A percentile compares a stretch with the other conserved stretches of the same genome.
These are phyloP conservation scores for Drosophila pseudoobscura DNA, from an alignment of 1,140 invertebrate species.

Conservation along the genomic window DNA sequence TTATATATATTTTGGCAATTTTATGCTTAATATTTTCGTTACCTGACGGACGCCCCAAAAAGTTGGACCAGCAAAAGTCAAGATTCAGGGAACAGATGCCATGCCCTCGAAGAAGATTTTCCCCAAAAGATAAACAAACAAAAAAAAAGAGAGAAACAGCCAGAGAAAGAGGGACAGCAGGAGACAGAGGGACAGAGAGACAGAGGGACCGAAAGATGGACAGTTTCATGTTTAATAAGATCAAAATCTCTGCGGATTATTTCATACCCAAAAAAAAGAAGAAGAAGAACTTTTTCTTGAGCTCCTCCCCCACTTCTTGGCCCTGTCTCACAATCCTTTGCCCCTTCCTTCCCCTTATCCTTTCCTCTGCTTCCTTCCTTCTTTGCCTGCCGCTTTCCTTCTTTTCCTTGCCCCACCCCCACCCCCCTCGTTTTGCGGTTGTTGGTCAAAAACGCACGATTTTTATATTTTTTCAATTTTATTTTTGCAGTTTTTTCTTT, in stretches of 20 bases:
- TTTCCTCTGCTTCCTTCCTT: not conserved
- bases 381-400: not conserved
- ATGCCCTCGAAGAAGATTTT: conserved; percentile 49
- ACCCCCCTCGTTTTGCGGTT: conserved; percentile 51
- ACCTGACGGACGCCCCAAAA: conserved; percentile 44
- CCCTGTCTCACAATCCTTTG: too few relatives aligned
- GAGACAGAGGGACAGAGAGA: conserved; percentile 6
- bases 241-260: conserved; percentile 79
- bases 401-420: conserved; percentile 10
- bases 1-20: conserved; percentile 43
- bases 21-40: conserved; percentile 60
- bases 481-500: not conserved
- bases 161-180: conserved; percentile 14
- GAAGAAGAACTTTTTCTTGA: conserved; percentile 51
- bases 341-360: conserved; percentile 1
- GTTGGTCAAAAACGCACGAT: conserved; percentile 60
- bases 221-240: conserved; percentile 78
- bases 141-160: conserved; percentile 16
- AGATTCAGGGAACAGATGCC: conserved; percentile 58
- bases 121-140: conserved; percentile 57
- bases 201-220: conserved; percentile 48
- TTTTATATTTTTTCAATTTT: conserved; percentile 25
- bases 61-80: conserved; percentile 41
- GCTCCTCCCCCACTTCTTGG: too few relatives aligned
- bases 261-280: conserved; percentile 60